phyloP scores from a whole-genome alignment of 2,797 vertebrate genomes.

The Platalea minor region DNA sequence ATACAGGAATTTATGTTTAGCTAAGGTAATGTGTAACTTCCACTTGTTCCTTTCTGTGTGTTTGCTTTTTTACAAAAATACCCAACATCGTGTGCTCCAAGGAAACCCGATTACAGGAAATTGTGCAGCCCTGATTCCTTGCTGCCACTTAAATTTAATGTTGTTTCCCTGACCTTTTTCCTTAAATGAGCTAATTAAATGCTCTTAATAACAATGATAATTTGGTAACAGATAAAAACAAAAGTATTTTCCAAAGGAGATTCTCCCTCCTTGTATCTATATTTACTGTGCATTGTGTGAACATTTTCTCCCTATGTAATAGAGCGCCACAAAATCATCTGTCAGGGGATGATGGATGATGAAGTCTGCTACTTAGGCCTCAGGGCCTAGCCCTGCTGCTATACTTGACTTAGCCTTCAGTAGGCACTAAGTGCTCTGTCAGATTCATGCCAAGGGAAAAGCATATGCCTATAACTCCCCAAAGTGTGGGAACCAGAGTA shows the following conservation, averaged over 20 bases:
- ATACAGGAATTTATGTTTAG: background rate
- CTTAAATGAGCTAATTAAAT: background rate
- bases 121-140: background rate
- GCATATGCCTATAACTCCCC: slow-evolving; percentile 82
- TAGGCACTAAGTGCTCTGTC: slow-evolving; percentile 83
- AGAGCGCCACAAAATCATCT: slow-evolving; percentile 41
- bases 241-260: background rate
- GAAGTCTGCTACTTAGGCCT: slow-evolving; percentile 77
- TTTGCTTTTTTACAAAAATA: background rate
- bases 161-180: background rate
- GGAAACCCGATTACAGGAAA: background rate
- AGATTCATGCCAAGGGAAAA: slow-evolving; percentile 79
- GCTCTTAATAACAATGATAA: background rate
- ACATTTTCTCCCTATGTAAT: background rate
- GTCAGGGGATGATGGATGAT: slow-evolving; percentile 75
- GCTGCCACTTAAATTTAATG: background rate
- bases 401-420: slow-evolving; percentile 75
- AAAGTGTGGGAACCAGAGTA: slow-evolving; percentile 72
- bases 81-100: background rate
- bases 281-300: background rate
- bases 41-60: background rate
- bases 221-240: background rate
- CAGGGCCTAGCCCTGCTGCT: slow-evolving; percentile 77
- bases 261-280: background rate
- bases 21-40: background rate